Evolutionary conservation across 2,113 vertebrate genomes (phyloP), one percentile per base, ranked within the genome.

Genomic region (Vireo altiloquus): DNA sequence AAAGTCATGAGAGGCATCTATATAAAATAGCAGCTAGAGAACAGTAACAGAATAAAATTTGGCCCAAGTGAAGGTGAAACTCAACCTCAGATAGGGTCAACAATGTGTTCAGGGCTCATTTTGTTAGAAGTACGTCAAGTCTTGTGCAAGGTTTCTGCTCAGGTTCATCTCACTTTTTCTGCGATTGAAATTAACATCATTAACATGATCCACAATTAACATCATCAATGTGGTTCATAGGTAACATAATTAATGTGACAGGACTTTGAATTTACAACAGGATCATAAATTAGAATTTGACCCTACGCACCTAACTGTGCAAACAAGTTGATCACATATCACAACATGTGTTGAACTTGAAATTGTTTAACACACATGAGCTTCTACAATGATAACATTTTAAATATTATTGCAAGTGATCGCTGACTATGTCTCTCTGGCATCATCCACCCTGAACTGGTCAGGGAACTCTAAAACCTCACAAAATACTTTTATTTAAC

Each of bases 61-160:
- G 33, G 22, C 46, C 39, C 24, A 2, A 57, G 0, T 50, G 44
- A 66, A 70, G 21, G 14, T 59, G 64, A 87, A 63, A 50, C 3
- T 52, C 25, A 49, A 18, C 25, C 53, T 91, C 25, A 57, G 9
- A 6, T 2, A 66, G 53, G 2, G 1, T 18, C 11, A 60, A 31
- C 0, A 0, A 21, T 0, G 1, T 10, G 12, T 57, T 85, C 65
- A 63, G 24, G 69, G 40, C 28, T 85, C 28, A 3, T 18, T 15
- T 31, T 8, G 3, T 63, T 40, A 64, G 27, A 69, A 6, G 13
- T 21, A 37, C 10, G 15, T 33, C 57, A 68, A 64, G n/a, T 53
- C 28, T 74, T 28, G 11, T 42, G 14, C 37, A 64, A 76, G 6
- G 13, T 76, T 75, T 50, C 23, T 71, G 20, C 57, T 88, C 16